A percentile compares a stretch with the other conserved stretches of the same genome.
Conservation (phyloP, 2,888 invertebrate genomes). For the Sinotaia quadrata region DNA sequence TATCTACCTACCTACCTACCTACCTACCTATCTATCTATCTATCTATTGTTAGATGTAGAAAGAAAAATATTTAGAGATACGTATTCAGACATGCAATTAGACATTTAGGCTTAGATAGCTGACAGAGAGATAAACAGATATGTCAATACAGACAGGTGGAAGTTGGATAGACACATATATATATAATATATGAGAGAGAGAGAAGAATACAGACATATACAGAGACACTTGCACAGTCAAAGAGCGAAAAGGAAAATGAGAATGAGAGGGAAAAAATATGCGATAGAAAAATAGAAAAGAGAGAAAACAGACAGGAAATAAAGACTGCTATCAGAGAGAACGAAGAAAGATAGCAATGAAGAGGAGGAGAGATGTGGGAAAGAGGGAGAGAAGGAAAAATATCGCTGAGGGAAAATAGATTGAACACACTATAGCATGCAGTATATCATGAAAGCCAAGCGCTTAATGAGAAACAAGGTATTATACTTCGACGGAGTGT, state of each 20-base stretch:
- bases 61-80: too few relatives aligned
- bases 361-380: not conserved
- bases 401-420: not conserved
- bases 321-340: not conserved
- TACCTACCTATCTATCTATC: too few relatives aligned
- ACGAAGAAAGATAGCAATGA: not conserved
- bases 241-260: not conserved
- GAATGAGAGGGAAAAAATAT: not conserved
- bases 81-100: too few relatives aligned
- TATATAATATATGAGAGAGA: not conserved
- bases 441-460: too few relatives aligned
- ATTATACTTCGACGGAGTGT: too few relatives aligned
- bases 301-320: slow-evolving; percentile 5
- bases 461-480: too few relatives aligned
- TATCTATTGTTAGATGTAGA: too few relatives aligned
- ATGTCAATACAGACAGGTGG: not conserved
- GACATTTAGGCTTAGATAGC: too few relatives aligned
- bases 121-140: not conserved
- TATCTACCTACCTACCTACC: too few relatives aligned
- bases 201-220: not conserved
- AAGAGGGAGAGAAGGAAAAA: not conserved
- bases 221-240: not conserved
- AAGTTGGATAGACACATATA: not conserved
- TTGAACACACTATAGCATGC: too few relatives aligned
- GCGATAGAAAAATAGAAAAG: not conserved